These are phyloP conservation scores for Trachythela sp. DNA, from an alignment of 64 coral and sea anemone species.

Conservation along the genomic window DNA sequence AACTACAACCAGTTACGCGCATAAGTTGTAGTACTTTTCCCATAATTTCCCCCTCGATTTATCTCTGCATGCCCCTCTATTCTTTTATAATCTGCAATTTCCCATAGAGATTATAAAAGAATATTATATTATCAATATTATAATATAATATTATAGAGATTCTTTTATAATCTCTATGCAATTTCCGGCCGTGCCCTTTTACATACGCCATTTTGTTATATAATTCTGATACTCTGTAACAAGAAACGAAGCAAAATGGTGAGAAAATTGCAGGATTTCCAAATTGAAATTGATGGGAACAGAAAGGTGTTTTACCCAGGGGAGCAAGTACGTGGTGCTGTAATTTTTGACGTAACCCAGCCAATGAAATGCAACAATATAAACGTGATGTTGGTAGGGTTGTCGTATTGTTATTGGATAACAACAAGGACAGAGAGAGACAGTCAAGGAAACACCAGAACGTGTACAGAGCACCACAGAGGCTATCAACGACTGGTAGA, in stretches of 20 bases:
- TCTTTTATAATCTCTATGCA: too few species aligned
- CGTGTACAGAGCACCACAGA: neutral
- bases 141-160: too few species aligned
- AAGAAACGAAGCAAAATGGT: neutral
- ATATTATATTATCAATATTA: too few species aligned
- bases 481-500: neutral
- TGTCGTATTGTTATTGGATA: neutral
- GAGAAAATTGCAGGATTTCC: neutral
- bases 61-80: too few species aligned
- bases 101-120: too few species aligned
- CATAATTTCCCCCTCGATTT: too few species aligned
- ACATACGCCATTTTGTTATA: neutral
- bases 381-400: neutral
- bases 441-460: neutral
- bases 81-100: too few species aligned
- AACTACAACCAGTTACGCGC: too few species aligned
- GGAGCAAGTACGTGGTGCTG: neutral
- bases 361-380: neutral
- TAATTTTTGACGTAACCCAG: neutral
- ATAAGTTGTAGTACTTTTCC: too few species aligned
- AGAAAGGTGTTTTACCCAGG: neutral
- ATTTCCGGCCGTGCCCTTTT: too few species aligned
- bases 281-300: neutral
- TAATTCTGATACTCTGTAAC: neutral
- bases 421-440: neutral